Conservation (phyloP, 1,140 invertebrate species). For the Leptoteleia sp. region DNA sequence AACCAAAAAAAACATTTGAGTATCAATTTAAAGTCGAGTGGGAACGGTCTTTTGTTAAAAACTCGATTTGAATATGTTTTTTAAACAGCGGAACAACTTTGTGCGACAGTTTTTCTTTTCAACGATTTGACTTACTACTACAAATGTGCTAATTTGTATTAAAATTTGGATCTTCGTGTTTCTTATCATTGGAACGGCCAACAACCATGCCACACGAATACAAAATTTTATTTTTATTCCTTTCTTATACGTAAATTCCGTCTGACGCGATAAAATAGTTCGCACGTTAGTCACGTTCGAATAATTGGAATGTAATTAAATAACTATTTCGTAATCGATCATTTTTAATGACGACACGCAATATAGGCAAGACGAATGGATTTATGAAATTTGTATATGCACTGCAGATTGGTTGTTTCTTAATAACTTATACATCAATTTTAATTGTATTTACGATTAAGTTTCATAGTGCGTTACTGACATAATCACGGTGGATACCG, state of each 20-base stretch:
- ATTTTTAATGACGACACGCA: conserved; percentile 2
- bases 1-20: not conserved
- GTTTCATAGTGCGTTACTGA: conserved; percentile 27
- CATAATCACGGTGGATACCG: conserved; percentile 35
- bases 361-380: not conserved
- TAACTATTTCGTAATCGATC: conserved; percentile 12
- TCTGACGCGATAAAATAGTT: not conserved
- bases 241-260: not conserved
- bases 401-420: conserved; percentile 27
- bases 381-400: conserved; percentile 4
- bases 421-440: conserved; percentile 24
- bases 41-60: conserved; percentile 2
- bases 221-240: not conserved
- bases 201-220: too few species aligned
- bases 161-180: not conserved
- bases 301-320: conserved; percentile 8
- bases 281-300: not conserved
- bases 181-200: too few species aligned
- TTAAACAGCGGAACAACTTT: not conserved
- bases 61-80: conserved; percentile 31
- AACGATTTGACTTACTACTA: not conserved
- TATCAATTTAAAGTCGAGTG: not conserved
- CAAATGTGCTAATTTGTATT: conserved; percentile 4
- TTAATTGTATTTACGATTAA: conserved; percentile 35
- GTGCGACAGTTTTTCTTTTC: not conserved